These are phyloP conservation scores for Conops quadrifasciatus DNA, from an alignment of 2,888 invertebrate genomes.

Conservation along the genomic window DNA sequence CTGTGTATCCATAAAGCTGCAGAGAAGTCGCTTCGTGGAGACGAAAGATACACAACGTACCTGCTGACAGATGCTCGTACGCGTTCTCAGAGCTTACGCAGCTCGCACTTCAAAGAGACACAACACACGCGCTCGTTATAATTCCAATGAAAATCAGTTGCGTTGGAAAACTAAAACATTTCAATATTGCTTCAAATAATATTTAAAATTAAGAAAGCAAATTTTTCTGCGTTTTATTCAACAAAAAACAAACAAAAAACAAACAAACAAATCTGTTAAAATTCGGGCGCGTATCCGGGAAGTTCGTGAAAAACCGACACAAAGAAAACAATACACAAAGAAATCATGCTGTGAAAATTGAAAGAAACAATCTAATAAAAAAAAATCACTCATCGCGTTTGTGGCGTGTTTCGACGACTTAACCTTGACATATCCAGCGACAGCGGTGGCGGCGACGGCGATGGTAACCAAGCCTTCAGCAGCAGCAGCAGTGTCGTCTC, in stretches of 20 bases:
- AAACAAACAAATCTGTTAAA: constrained; percentile 7
- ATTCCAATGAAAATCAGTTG: constrained; percentile 1
- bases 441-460: constrained; percentile 21
- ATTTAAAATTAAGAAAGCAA: constrained; percentile 11
- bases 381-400: constrained; percentile 17
- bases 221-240: background rate
- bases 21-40: background rate
- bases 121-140: constrained; percentile 28
- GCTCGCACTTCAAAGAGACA: constrained; percentile 27
- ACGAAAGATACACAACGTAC: constrained; percentile 5
- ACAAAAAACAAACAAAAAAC: background rate
- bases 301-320: background rate
- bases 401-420: constrained; percentile 33
- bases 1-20: constrained; percentile 28
- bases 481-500: no score
- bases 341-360: constrained; percentile 21
- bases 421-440: constrained; percentile 56
- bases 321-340: constrained; percentile 2
- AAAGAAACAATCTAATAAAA: constrained; percentile 11
- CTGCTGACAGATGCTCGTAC: constrained; percentile 21
- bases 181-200: no score
- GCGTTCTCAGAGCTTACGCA: constrained; percentile 21
- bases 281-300: background rate
- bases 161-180: constrained; percentile 1
- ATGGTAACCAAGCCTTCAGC: background rate